These are phyloP conservation scores for Solenopsis invicta DNA, from an alignment of 1,140 invertebrate genomes.

Conservation along the genomic window DNA sequence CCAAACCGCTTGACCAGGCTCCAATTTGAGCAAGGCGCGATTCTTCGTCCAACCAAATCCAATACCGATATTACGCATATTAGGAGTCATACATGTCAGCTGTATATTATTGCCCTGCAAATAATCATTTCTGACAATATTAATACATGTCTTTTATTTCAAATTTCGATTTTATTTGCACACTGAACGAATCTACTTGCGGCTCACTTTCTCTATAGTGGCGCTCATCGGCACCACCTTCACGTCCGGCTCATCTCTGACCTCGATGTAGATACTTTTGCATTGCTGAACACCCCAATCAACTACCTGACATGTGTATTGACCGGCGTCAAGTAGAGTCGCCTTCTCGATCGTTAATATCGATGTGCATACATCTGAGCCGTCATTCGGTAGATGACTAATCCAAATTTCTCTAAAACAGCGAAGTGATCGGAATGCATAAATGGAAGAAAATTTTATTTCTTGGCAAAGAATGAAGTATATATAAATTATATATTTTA, in stretches of 20 bases:
- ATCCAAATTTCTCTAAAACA: conserved; percentile 85
- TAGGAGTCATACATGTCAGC: conserved; percentile 84
- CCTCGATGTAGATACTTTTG: conserved; percentile 89
- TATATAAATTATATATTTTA: background rate
- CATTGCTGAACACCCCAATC: conserved; percentile 92
- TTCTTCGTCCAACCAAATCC: conserved; percentile 94
- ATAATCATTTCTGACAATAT: background rate
- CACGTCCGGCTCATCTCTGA: conserved; percentile 90
- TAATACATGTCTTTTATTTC: background rate
- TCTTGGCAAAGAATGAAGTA: background rate
- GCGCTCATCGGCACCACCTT: conserved; percentile 91
- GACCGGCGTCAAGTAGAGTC: conserved; percentile 90
- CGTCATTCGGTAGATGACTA: conserved; percentile 87
- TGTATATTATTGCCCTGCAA: conserved; percentile 82
- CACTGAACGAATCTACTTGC: background rate
- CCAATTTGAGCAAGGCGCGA: conserved; percentile 90
- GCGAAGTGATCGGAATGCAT: background rate
- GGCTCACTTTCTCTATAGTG: conserved; percentile 90
- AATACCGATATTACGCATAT: conserved; percentile 85
- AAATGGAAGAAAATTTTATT: conserved; percentile 1
- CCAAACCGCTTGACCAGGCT: conserved; percentile 91
- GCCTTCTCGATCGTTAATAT: conserved; percentile 90
- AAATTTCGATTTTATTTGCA: background rate
- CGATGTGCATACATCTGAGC: conserved; percentile 90
- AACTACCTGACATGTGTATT: conserved; percentile 91